Base-by-base conservation (phyloP, 2,888 invertebrate species). In the Carcina quercana region DNA sequence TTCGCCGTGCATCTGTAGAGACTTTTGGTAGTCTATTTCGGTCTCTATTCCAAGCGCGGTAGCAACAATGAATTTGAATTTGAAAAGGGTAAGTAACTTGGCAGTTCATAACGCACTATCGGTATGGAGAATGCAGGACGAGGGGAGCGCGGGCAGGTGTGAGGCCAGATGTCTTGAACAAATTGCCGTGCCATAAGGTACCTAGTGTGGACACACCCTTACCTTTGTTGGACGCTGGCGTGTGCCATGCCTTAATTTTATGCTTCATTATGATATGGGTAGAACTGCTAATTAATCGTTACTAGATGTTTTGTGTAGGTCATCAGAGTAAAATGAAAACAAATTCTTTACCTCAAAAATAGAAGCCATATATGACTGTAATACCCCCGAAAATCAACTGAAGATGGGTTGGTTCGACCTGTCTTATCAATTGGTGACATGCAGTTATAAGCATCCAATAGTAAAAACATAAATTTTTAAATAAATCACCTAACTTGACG, bases 171-270 rank as follows among this genome's bases (percentile, higher is more conserved):
- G 83, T 82, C 83, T 83, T 83, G 73, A 78, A 82, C 82, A 80
- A 79, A 80, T 80, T 82, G 69, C 64, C 45, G 59, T 65, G 65
- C 82, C 82, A 82, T 83, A 83, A 75, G 83, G 82, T 70, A 62
- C 76, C 60, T 45, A 46, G 57, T 47, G 69, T 68, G 69, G 75
- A 74, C 74, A 69, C 78, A 67, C 79, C 80, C 82, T 80, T 69
- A 72, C 59, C 58, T 64, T 61, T 63, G 69, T 64, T 51, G 56
- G 59, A 51, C 47, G 63, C 65, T 62, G 80, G 74, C 82, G 82
- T 80, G 82, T 82, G 83, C 82, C 82, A 78, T 74, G 69, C 70
- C 79, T 83, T 82, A 82, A 83, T 83, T 83, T 83, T 82, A 83
- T 79, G 83, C 79, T 80, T 82, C 78, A 83, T 83, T 83, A 82